Percentiles rank a stretch among this genome's conserved stretches.
These are phyloP conservation scores for Leptinotarsa undecemlineata DNA, from an alignment of 1,140 invertebrate species.

Conservation along the genomic window DNA sequence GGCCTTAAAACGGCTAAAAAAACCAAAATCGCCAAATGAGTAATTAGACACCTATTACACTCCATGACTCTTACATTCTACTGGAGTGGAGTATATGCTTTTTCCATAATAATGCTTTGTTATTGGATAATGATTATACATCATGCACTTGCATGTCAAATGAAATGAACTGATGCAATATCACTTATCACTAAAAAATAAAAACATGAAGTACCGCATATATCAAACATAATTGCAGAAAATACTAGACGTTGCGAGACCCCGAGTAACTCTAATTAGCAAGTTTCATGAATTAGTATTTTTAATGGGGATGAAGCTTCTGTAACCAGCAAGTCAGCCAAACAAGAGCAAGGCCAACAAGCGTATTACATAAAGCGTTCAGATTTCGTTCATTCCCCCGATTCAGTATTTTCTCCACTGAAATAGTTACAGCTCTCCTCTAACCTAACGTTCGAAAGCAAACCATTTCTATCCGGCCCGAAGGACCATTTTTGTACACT, in stretches of 20 bases:
- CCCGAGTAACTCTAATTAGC: background rate
- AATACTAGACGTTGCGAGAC: background rate
- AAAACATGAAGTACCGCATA: background rate
- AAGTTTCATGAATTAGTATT: background rate
- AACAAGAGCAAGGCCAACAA: slow-evolving; percentile 23
- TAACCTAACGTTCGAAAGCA: background rate
- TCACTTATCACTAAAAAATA: too few species aligned
- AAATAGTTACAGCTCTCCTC: background rate
- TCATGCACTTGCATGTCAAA: too few species aligned
- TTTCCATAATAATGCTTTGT: too few species aligned
- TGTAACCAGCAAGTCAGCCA: background rate
- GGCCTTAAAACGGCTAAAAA: too few species aligned
- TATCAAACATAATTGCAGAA: background rate
- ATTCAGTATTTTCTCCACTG: background rate
- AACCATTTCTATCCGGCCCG: background rate
- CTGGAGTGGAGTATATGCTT: too few species aligned
- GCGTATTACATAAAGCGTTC: slow-evolving; percentile 17
- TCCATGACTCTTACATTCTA: too few species aligned
- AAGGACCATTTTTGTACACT: background rate
- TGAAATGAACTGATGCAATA: too few species aligned
- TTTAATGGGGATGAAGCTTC: slow-evolving; percentile 9
- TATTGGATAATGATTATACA: too few species aligned
- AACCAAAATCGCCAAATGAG: too few species aligned
- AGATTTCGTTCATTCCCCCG: slow-evolving; percentile 9
- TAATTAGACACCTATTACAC: too few species aligned